A percentile compares a stretch with the other conserved stretches of the same genome.
These are phyloP conservation scores for Atrichornis clamosus DNA, from an alignment of 2,113 vertebrate species.

Conservation along the genomic window DNA sequence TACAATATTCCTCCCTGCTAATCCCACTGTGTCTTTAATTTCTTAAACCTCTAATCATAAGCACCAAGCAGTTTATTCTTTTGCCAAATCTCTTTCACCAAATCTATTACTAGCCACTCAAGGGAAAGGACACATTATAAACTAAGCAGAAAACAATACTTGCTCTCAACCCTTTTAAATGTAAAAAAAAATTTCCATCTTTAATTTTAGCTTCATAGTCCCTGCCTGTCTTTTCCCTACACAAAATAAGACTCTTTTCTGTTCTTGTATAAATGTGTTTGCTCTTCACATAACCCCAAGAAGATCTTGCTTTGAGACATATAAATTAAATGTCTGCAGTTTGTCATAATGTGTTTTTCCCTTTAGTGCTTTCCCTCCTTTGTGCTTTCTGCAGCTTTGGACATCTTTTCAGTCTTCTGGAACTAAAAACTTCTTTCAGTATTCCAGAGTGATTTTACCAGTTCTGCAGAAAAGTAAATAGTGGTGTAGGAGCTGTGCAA, in stretches of 20 bases:
- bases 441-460: neutral
- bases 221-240: neutral
- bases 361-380: neutral
- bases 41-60: constrained; percentile 6
- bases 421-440: neutral
- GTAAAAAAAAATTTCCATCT: neutral
- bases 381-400: neutral
- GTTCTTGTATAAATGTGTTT: neutral
- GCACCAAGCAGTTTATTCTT: neutral
- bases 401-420: neutral
- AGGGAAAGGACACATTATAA: neutral
- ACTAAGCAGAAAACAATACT: neutral
- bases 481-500: neutral
- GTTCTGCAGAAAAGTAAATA: neutral
- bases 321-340: neutral
- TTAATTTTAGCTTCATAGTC: neutral
- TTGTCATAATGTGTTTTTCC: neutral
- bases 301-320: neutral
- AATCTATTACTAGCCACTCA: neutral
- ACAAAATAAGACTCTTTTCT: neutral
- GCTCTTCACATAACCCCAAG: neutral
- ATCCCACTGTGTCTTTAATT: neutral
- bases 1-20: neutral
- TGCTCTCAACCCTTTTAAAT: neutral
- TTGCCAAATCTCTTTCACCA: neutral